Evolutionary conservation across 2,113 vertebrate genomes (phyloP).

Genomic region (Cygnus buccinator): DNA sequence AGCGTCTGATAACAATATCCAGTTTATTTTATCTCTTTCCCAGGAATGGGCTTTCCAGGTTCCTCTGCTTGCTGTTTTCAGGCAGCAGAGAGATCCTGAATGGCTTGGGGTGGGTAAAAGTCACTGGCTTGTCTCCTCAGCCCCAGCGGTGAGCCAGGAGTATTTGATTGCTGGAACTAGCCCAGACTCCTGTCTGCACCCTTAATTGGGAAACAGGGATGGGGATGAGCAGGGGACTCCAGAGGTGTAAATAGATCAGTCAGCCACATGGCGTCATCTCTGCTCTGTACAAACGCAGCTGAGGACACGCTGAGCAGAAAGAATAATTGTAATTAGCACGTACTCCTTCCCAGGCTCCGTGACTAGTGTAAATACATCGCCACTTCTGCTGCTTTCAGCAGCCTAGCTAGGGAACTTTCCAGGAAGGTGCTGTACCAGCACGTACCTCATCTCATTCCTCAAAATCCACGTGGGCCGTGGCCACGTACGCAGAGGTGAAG

Average conservation of each 20-base stretch:
- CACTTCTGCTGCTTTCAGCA: background rate
- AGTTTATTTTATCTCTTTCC: background rate
- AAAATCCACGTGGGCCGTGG: accelerated
- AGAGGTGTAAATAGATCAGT: conserved; percentile 57
- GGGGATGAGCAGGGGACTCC: conserved; percentile 9
- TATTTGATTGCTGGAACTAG: background rate
- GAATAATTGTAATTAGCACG: background rate
- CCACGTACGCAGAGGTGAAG: background rate
- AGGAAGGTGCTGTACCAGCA: background rate
- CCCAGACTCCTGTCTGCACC: conserved; percentile 23
- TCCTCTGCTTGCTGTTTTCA: background rate
- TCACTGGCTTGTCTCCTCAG: background rate
- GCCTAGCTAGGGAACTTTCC: background rate
- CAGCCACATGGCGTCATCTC: conserved; percentile 53
- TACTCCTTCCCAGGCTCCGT: background rate
- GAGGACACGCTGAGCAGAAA: background rate
- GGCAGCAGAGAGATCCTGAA: background rate
- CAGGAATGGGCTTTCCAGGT: background rate
- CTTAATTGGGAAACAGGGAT: background rate
- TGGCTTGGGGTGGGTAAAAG: background rate
- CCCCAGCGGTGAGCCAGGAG: background rate
- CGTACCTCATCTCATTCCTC: background rate
- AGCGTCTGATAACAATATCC: background rate
- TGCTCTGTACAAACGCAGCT: conserved; percentile 26
- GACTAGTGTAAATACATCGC: background rate